Base-by-base conservation (phyloP, 2,888 invertebrate genomes). In the Crocallis elinguaria region DNA sequence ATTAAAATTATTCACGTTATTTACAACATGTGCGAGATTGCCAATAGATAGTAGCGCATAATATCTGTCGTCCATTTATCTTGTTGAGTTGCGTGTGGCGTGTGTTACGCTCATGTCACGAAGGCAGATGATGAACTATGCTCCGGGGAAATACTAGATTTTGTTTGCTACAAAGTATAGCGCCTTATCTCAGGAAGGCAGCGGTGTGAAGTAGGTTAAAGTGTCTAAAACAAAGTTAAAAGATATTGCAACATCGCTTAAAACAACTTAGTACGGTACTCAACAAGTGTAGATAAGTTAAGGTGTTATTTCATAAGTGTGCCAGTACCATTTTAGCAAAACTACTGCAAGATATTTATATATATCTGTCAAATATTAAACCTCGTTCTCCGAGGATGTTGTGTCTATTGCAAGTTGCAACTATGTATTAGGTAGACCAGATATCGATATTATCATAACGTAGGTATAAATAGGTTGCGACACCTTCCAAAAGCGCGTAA, bases 1-100 rank as follows among this genome's bases (percentile, higher is more conserved):
- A 80, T 82, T 82, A 81, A 80, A 84, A 75, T 79, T 76, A 78
- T 75, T 70, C 64, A 75, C 59, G 71, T 75, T 79, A 78, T 81
- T 79, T 78, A 73, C 74, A 71, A 73, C 73, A 71, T 73, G 60
- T 67, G 62, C 66, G 69, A 71, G 75, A 79, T 79, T 75, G 68
- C 67, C 62, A 65, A 71, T 71, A 70, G 70, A 75, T 74, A 71
- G 27, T 11, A 54, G 44, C 54, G 44, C 42, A 35, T 49, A 41
- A 38, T 48, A 53, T 50, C 37, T 49, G 35, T 41, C 29, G 49
- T 48, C 33, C 29, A 39, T 55, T 43, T 49, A 42, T 50, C 54
- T 50, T 57, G 45, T 46, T 50, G 33, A 14, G 45, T 53, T 51
- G 48, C 54, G 37, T 55, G 51, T 49, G 42, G 41, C 54, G 35